phyloP scores from a whole-genome alignment of 2,797 vertebrate species.

The Hoplostethus atlanticus region DNA sequence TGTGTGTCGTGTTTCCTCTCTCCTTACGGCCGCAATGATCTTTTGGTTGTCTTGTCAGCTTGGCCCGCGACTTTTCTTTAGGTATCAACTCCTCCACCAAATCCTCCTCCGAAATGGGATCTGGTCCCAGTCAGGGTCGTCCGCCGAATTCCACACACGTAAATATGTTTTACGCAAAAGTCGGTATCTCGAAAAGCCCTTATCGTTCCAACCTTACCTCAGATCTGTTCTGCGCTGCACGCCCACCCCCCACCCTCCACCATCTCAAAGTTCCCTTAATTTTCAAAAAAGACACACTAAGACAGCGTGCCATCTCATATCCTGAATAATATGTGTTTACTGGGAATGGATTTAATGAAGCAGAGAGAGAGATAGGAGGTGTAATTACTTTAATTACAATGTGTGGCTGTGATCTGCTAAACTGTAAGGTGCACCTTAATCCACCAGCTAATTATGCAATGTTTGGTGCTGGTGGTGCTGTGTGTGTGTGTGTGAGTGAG shows the following conservation, averaged over 20 bases:
- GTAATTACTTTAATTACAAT: slow-evolving; percentile 83
- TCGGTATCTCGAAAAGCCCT: too few relatives aligned
- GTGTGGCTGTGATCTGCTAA: slow-evolving; percentile 76
- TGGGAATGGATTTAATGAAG: slow-evolving; percentile 59
- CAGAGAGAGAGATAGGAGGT: slow-evolving; percentile 57
- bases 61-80: too few relatives aligned
- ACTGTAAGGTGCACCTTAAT: slow-evolving; percentile 81
- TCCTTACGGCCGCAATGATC: too few relatives aligned
- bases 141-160: too few relatives aligned
- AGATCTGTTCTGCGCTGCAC: too few relatives aligned
- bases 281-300: neutral
- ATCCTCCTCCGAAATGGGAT: too few relatives aligned
- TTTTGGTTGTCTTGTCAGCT: too few relatives aligned
- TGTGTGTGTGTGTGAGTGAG: slow-evolving; percentile 26
- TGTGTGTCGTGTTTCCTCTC: too few relatives aligned
- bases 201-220: too few relatives aligned
- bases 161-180: too few relatives aligned
- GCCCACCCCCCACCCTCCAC: neutral
- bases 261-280: slow-evolving; percentile 15
- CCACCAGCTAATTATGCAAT: slow-evolving; percentile 74
- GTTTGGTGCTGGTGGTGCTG: slow-evolving; percentile 36
- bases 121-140: too few relatives aligned
- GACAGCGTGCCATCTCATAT: slow-evolving; percentile 48
- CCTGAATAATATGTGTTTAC: slow-evolving; percentile 50
- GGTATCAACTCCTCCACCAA: too few relatives aligned